Evolutionary conservation across 2,888 invertebrate genomes (phyloP).

Genomic region (Chromoteleia sp.): DNA sequence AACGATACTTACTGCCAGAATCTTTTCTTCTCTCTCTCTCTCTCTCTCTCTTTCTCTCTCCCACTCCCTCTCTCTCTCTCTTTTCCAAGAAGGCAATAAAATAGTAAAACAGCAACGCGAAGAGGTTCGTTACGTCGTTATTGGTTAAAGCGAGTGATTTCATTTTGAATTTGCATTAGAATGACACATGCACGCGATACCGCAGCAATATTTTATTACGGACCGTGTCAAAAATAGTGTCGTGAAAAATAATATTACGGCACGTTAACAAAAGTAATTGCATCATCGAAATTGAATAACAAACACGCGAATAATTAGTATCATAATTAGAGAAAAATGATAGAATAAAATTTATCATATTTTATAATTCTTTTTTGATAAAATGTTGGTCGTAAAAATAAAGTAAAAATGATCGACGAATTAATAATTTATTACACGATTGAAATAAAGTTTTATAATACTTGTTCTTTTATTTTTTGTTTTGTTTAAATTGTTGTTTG

Average conservation of each 20-base stretch:
- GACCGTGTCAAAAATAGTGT: conserved; percentile 24
- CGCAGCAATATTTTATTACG: conserved; percentile 25
- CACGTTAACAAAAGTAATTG: conserved; percentile 9
- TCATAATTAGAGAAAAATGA: too few relatives aligned
- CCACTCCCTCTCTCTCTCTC: not conserved
- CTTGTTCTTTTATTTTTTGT: too few relatives aligned
- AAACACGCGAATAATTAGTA: too few relatives aligned
- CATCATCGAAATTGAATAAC: too few relatives aligned
- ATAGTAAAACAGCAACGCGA: conserved; percentile 24
- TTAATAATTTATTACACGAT: too few relatives aligned
- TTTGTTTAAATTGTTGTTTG: too few relatives aligned
- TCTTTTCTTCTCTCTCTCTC: conserved; percentile 16
- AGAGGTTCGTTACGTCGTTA: conserved; percentile 24
- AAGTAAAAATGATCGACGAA: too few relatives aligned
- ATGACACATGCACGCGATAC: conserved; percentile 37
- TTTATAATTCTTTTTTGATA: too few relatives aligned
- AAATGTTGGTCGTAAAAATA: too few relatives aligned
- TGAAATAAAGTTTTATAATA: too few relatives aligned
- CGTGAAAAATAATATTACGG: not conserved
- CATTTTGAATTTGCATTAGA: conserved; percentile 48
- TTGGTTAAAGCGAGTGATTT: conserved; percentile 35
- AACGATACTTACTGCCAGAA: conserved; percentile 11
- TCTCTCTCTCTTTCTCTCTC: not conserved
- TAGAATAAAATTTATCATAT: too few relatives aligned
- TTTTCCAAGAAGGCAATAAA: conserved; percentile 26